phyloP scores from a whole-genome alignment of 1,140 invertebrate genomes.

The Matsumurasca onukii region DNA sequence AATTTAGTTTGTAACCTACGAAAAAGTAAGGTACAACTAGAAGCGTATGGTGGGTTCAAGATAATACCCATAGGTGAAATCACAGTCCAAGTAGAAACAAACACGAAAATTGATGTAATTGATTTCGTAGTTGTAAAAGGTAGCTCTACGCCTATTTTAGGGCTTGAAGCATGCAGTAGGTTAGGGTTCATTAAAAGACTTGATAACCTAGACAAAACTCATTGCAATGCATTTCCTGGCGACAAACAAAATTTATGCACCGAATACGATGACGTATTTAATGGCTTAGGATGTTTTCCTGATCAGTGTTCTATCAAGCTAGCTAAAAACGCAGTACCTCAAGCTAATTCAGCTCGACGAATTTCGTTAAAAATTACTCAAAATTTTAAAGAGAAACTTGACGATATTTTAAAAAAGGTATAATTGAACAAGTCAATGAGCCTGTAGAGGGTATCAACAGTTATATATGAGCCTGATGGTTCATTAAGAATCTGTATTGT shows the following conservation, averaged over 20 bases:
- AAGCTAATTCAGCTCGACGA: constrained; percentile 34
- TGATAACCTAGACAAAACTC: constrained; percentile 22
- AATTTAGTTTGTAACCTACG: neutral
- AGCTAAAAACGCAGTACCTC: constrained; percentile 34
- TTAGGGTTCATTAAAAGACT: constrained; percentile 38
- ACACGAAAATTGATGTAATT: too few relatives aligned
- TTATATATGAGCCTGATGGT: too few relatives aligned
- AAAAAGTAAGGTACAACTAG: too few relatives aligned
- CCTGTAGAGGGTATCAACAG: constrained; percentile 44
- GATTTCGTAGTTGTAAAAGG: too few relatives aligned
- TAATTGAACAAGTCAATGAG: constrained; percentile 34
- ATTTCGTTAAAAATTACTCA: constrained; percentile 37
- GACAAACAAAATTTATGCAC: too few relatives aligned
- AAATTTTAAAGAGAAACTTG: constrained; percentile 38
- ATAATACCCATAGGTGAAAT: too few relatives aligned
- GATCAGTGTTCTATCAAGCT: too few relatives aligned
- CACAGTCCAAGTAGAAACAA: too few relatives aligned
- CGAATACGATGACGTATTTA: too few relatives aligned
- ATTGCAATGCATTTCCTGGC: too few relatives aligned
- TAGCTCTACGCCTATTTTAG: constrained; percentile 20
- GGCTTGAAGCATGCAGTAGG: constrained; percentile 32
- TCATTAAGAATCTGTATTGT: constrained; percentile 46
- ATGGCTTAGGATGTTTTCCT: too few relatives aligned
- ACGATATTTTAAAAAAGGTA: constrained; percentile 35
- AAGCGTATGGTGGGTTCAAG: neutral